Evolutionary conservation across 2,888 invertebrate species (phyloP).

Genomic region (Hirtodrosophila alboralis): DNA sequence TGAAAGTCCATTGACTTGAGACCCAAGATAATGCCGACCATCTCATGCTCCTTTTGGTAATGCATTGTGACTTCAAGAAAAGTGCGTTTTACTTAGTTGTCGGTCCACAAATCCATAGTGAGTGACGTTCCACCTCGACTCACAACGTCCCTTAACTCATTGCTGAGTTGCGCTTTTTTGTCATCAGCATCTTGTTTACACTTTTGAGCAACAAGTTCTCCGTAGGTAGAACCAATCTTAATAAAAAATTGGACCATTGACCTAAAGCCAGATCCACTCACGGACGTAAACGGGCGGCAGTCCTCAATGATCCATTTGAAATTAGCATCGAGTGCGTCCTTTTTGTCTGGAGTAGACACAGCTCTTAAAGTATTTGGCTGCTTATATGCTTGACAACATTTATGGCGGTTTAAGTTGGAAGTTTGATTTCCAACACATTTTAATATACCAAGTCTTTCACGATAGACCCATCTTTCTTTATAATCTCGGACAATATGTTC

Average conservation of each 20-base stretch:
- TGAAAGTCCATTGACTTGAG: too few relatives aligned
- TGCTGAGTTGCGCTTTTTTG: too few relatives aligned
- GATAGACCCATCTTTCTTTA: constrained; percentile 1
- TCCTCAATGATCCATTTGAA: constrained; percentile 7
- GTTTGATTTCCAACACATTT: constrained; percentile 9
- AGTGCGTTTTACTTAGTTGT: constrained; percentile 2
- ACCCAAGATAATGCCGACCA: too few relatives aligned
- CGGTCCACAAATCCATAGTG: too few relatives aligned
- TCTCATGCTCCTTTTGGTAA: background rate
- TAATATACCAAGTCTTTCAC: constrained; percentile 2
- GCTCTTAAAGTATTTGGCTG: too few relatives aligned
- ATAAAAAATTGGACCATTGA: constrained; percentile 9
- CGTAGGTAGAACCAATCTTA: constrained; percentile 7
- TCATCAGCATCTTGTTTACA: constrained; percentile 4
- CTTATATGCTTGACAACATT: background rate
- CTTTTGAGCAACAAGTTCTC: constrained; percentile 1
- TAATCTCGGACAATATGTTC: constrained; percentile 7
- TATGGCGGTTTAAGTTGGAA: constrained; percentile 17
- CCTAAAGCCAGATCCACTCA: constrained; percentile 5
- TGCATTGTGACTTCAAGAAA: constrained; percentile 4
- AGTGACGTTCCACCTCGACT: too few relatives aligned
- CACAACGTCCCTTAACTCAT: too few relatives aligned
- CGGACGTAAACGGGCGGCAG: constrained; percentile 4
- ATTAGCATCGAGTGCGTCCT: background rate
- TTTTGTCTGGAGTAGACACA: background rate